phyloP scores from a whole-genome alignment of 2,113 vertebrate species.

The Syngnathus typhle region DNA sequence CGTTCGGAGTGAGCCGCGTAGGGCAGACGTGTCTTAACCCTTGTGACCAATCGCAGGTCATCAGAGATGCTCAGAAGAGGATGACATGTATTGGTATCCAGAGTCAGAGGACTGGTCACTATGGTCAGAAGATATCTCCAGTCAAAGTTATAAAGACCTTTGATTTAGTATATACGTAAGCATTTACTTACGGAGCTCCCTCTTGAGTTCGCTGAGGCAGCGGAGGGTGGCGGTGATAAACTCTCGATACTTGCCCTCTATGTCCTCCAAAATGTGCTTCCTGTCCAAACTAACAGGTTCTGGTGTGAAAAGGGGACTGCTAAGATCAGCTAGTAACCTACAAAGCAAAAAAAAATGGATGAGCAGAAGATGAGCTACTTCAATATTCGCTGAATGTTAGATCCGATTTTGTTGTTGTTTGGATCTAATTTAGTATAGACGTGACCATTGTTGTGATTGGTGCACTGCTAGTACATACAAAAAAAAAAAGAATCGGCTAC shows the following conservation, averaged over 20 bases:
- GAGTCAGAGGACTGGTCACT: constrained; percentile 61
- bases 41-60: constrained; percentile 54
- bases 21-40: constrained; percentile 51
- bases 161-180: too few relatives aligned
- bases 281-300: constrained; percentile 52
- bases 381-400: not conserved
- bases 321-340: constrained; percentile 60
- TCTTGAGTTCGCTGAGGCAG: constrained; percentile 64
- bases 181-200: constrained; percentile 61
- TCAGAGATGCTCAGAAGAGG: constrained; percentile 64
- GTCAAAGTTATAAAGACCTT: too few relatives aligned
- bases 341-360: constrained; percentile 12
- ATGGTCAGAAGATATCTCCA: not conserved
- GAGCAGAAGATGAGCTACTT: not conserved
- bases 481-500: not conserved
- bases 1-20: constrained; percentile 54
- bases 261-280: constrained; percentile 59
- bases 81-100: constrained; percentile 66
- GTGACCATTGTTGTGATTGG: not conserved
- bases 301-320: constrained; percentile 53
- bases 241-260: constrained; percentile 62
- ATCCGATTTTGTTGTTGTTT: not conserved
- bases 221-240: constrained; percentile 63
- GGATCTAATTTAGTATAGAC: not conserved
- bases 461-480: not conserved